phyloP scores from a whole-genome alignment of 2,797 vertebrate genomes.

The Chelon labrosus region DNA sequence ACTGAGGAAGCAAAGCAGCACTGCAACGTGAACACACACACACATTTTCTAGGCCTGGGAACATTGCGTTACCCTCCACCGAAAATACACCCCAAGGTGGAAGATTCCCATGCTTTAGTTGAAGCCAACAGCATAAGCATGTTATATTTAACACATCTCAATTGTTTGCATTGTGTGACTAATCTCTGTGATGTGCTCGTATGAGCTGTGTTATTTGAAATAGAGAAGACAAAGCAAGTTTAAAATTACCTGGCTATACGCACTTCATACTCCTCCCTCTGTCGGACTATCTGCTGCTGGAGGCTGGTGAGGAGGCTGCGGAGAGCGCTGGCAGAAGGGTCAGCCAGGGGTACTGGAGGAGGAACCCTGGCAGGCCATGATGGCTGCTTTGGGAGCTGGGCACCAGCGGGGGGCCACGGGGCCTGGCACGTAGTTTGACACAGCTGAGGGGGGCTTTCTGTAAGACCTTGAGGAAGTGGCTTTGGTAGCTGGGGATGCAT shows the following conservation, averaged over 20 bases:
- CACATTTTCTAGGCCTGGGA: constrained; percentile 52
- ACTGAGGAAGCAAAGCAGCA: constrained; percentile 35
- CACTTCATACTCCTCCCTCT: constrained; percentile 79
- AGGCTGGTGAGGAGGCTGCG: constrained; percentile 80
- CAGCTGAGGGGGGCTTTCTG: constrained; percentile 22
- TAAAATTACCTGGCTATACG: constrained; percentile 75
- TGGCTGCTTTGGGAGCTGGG: constrained; percentile 31
- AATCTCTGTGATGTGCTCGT: constrained; percentile 3
- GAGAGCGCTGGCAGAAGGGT: constrained; percentile 76
- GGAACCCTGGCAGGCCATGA: constrained; percentile 60
- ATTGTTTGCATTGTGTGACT: not conserved
- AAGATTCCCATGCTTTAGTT: constrained; percentile 9
- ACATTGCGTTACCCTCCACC: constrained; percentile 43
- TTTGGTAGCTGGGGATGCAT: constrained; percentile 6
- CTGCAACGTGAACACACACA: constrained; percentile 37
- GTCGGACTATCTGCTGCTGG: constrained; percentile 80
- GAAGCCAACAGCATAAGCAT: constrained; percentile 11
- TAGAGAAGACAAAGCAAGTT: constrained; percentile 5
- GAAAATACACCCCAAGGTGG: constrained; percentile 29
- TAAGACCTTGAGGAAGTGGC: constrained; percentile 20
- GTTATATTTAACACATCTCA: constrained; percentile 8
- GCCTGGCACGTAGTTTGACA: constrained; percentile 33
- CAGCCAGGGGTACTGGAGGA: constrained; percentile 73
- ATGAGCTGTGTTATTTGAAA: not conserved
- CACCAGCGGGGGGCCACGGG: constrained; percentile 38